A percentile compares a stretch with the other conserved stretches of the same genome.
These are phyloP conservation scores for Chondrosia reniformis DNA, from an alignment of 37 sponge, comb jelly and placozoan genomes.

Conservation along the genomic window DNA sequence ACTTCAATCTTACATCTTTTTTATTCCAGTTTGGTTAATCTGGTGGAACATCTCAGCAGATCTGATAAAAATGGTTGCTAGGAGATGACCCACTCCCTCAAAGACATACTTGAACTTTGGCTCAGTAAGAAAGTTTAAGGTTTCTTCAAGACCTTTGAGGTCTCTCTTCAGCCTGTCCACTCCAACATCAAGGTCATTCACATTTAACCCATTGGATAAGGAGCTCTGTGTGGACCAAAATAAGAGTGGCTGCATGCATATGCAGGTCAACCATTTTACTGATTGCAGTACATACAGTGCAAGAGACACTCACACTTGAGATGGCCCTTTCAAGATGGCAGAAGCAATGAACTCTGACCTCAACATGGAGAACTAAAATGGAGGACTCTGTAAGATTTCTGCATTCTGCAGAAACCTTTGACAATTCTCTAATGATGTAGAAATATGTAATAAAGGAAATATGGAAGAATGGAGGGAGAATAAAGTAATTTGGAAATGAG, in stretches of 20 bases:
- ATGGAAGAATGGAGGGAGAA: no score
- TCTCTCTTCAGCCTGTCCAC: slow-evolving; percentile 61
- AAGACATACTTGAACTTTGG: slow-evolving; percentile 82
- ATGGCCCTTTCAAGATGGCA: slow-evolving; percentile 67
- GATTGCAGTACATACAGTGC: neutral
- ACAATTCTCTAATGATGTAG: slow-evolving; percentile 28
- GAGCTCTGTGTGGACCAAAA: slow-evolving; percentile 23
- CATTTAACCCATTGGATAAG: slow-evolving; percentile 37
- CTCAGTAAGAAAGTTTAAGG: slow-evolving; percentile 37
- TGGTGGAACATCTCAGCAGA: slow-evolving; percentile 49
- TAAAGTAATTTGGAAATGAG: no score
- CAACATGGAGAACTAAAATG: slow-evolving; percentile 80
- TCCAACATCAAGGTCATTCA: slow-evolving; percentile 30
- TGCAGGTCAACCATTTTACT: neutral
- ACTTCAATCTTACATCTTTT: slow-evolving; percentile 90
- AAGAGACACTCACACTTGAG: slow-evolving; percentile 56
- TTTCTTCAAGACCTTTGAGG: slow-evolving; percentile 46
- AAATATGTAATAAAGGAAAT: neutral
- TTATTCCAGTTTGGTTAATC: slow-evolving; percentile 78
- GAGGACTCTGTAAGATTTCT: slow-evolving; percentile 40
- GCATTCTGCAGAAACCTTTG: slow-evolving; percentile 30
- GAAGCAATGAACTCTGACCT: slow-evolving; percentile 82
- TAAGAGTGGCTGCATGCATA: neutral
- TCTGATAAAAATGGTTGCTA: slow-evolving; percentile 71
- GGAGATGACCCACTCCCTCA: slow-evolving; percentile 90